phyloP scores from a whole-genome alignment of 2,888 invertebrate species.

The Loripinus fragilis region DNA sequence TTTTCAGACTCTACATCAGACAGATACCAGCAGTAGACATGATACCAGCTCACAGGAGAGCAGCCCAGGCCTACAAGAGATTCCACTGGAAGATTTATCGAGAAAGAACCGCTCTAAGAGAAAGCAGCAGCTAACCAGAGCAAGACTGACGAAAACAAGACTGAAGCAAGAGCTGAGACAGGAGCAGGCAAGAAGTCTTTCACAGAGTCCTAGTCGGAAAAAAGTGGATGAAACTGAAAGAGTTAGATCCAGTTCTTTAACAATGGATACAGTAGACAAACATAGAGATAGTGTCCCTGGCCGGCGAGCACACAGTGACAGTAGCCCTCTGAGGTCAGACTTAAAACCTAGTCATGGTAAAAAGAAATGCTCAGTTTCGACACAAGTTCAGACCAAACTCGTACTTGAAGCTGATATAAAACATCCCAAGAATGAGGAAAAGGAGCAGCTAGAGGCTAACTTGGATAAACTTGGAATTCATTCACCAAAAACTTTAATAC shows the following conservation, averaged over 20 bases:
- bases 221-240: constrained; percentile 38
- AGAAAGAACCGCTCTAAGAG: constrained; percentile 60
- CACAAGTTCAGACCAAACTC: constrained; percentile 36
- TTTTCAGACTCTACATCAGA: constrained; percentile 76
- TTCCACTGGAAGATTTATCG: constrained; percentile 82
- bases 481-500: constrained; percentile 75
- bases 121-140: constrained; percentile 48
- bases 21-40: constrained; percentile 47
- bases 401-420: constrained; percentile 37
- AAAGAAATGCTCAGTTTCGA: constrained; percentile 25
- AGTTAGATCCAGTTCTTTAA: constrained; percentile 64
- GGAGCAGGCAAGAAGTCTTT: constrained; percentile 63
- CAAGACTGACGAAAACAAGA: constrained; percentile 43
- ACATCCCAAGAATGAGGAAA: constrained; percentile 29
- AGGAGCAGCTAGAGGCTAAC: constrained; percentile 20
- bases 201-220: constrained; percentile 72
- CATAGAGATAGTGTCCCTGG: constrained; percentile 60
- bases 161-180: constrained; percentile 59
- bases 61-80: constrained; percentile 75
- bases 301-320: constrained; percentile 62
- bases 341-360: constrained; percentile 15
- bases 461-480: constrained; percentile 41
- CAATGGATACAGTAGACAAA: constrained; percentile 35
- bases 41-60: constrained; percentile 60
- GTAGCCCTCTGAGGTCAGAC: constrained; percentile 55